phyloP scores from a whole-genome alignment of 2,797 vertebrate species.

The Acomys russatus region DNA sequence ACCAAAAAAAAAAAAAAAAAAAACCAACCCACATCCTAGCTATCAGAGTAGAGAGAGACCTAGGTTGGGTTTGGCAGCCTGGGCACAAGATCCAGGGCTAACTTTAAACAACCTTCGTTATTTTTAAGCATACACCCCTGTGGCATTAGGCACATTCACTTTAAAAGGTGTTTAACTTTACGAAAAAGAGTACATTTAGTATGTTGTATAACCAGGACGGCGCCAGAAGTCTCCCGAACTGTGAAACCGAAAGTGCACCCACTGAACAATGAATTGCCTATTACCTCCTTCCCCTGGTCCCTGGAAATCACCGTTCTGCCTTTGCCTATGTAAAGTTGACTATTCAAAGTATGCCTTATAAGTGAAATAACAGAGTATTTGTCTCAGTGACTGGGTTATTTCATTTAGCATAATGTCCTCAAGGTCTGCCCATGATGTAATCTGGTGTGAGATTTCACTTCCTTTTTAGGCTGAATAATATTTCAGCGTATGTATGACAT shows the following conservation, averaged over 20 bases:
- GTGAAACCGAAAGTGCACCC: background rate
- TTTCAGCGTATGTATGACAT: too few species aligned
- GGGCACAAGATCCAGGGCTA: background rate
- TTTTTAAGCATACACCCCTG: background rate
- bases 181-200: background rate
- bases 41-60: background rate
- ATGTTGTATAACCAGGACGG: background rate
- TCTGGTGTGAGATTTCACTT: background rate
- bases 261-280: background rate
- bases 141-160: background rate
- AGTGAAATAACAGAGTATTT: background rate
- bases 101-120: background rate
- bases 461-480: background rate
- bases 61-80: background rate
- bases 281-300: background rate
- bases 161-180: background rate
- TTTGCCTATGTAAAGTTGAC: background rate
- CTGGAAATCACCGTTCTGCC: background rate
- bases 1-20: too few species aligned
- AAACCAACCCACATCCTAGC: background rate
- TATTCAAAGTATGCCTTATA: background rate
- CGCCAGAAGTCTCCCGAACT: conserved; percentile 6
- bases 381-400: background rate
- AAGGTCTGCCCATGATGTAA: background rate
- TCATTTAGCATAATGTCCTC: background rate